Conservation (phyloP, 92 coral and sea anemone genomes). For the Palythoa grandiflora region DNA sequence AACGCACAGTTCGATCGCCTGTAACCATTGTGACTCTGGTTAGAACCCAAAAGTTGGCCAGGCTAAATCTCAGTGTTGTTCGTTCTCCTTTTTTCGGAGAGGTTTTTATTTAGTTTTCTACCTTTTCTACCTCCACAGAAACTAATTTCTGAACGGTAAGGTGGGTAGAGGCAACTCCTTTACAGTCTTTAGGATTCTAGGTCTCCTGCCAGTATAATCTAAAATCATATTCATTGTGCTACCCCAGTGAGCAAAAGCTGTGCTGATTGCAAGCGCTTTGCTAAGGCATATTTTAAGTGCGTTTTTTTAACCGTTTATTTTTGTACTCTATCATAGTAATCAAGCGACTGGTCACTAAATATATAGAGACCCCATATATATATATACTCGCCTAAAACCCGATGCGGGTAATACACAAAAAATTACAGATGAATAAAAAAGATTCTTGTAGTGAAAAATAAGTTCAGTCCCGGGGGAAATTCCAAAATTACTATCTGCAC, state of each 20-base stretch:
- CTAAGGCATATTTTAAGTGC: background rate
- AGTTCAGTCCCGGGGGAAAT: no score
- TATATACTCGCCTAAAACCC: no score
- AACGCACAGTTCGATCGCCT: background rate
- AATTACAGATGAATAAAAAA: no score
- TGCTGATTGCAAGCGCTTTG: background rate
- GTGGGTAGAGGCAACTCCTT: background rate
- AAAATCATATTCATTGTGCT: background rate
- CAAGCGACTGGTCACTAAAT: background rate
- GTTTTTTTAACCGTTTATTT: background rate
- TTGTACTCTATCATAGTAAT: no score
- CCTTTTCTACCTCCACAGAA: background rate
- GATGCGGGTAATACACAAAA: no score
- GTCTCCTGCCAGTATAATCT: background rate
- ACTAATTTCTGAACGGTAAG: background rate
- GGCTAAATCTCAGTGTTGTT: background rate
- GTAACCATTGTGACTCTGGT: background rate
- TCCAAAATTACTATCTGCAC: no score
- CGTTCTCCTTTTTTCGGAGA: background rate
- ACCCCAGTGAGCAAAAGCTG: background rate
- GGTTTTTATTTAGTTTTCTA: background rate
- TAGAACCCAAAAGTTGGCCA: background rate
- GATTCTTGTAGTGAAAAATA: no score
- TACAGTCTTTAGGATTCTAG: background rate
- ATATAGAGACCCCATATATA: no score